Evolutionary conservation across 2,888 invertebrate genomes (phyloP), one percentile per base, ranked within the genome.

Genomic region (Andrena hattorfiana): DNA sequence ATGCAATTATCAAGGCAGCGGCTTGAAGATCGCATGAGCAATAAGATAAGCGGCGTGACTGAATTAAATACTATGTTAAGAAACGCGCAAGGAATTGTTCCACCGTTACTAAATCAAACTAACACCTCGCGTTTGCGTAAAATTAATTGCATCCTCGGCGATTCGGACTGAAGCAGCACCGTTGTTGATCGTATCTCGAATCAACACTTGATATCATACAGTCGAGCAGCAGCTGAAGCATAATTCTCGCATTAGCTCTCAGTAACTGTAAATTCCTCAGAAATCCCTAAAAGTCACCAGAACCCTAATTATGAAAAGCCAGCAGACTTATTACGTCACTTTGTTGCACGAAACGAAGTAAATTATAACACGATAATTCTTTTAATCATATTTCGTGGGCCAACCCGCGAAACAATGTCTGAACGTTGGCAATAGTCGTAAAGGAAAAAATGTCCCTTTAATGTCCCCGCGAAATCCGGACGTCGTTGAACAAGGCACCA

Each of bases 401-500:
- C 28, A 66, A 51, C 66, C n/a, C 20, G 10, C 28, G 42, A 63
- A 64, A 73, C 68, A 72, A 59, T 62, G 70, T 75, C 49, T 42
- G 49, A 10, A 28, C 48, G n/a, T 16, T 6, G 62, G 23, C 30
- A 71, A 20, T 48, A 68, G 35, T 77, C 77, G 82, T 73, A 68
- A 81, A 81, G 48, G 67, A 28, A 60, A 72, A 72, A 73, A 68
- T 73, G 32, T 67, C 73, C 72, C 69, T 26, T 60, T 59, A 77
- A 79, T 66, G 77, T 74, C 70, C 72, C 32, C 54, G 73, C 59
- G 86, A 88, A 89, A 90, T 89, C 88, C 84, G 87, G 86, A 87
- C 77, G 85, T 87, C 85, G 86, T 84, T 85, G 85, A 88, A 74
- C 85, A 81, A 73, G 85, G 81, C 84, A 76, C 81, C 91, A 91